phyloP scores from a whole-genome alignment of 2,113 vertebrate species.

The Phoenicopterus ruber region DNA sequence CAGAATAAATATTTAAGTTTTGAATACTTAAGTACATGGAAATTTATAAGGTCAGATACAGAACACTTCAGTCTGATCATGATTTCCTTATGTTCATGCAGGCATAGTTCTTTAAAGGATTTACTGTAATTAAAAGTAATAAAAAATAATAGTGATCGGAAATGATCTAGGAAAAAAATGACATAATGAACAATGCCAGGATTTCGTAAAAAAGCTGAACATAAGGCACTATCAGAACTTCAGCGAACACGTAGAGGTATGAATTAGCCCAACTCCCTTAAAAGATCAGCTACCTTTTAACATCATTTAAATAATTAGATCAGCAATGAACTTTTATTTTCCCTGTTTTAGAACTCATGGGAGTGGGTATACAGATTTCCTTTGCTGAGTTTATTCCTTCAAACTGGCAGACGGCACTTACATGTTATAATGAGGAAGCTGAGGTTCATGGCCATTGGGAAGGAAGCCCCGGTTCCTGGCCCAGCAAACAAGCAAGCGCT shows the following conservation, averaged over 20 bases:
- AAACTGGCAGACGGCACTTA: not conserved
- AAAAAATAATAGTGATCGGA: not conserved
- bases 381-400: not conserved
- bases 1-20: not conserved
- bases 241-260: fast-evolving
- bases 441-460: not conserved
- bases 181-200: not conserved
- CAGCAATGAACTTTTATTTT: not conserved
- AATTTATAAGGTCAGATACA: not conserved
- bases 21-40: not conserved
- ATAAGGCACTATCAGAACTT: not conserved
- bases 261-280: not conserved
- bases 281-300: not conserved
- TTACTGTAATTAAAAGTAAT: not conserved
- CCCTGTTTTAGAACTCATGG: not conserved
- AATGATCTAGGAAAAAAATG: not conserved
- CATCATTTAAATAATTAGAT: not conserved
- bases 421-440: not conserved
- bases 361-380: not conserved
- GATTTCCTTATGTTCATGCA: not conserved
- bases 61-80: not conserved
- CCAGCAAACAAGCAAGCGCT: not conserved
- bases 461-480: not conserved
- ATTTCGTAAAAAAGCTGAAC: not conserved
- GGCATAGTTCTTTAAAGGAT: not conserved